phyloP scores from a whole-genome alignment of 1,140 invertebrate genomes.

The Thalassaphorura encarpata region DNA sequence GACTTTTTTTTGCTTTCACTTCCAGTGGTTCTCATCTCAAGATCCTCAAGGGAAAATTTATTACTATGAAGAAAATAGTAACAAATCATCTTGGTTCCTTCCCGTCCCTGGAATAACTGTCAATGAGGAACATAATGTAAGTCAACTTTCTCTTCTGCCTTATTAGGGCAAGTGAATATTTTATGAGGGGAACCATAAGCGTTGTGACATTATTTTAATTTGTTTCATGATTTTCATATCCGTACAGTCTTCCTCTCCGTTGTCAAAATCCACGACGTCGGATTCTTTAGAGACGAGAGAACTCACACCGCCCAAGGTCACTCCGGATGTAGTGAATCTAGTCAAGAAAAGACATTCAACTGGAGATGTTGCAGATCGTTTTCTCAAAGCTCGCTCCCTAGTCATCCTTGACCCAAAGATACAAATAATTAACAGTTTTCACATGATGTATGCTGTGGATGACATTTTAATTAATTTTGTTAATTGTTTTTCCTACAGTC shows the following conservation, averaged over 20 bases:
- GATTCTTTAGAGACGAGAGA: constrained; percentile 7
- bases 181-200: no score
- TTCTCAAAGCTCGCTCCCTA: constrained; percentile 11
- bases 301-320: background rate
- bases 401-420: constrained; percentile 7
- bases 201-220: background rate
- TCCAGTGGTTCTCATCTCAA: constrained; percentile 51
- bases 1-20: constrained; percentile 31
- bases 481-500: background rate
- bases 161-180: no score
- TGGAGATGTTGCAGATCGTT: constrained; percentile 14
- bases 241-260: background rate
- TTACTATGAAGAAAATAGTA: constrained; percentile 51
- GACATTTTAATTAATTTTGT: no score
- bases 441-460: no score
- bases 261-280: constrained; percentile 9
- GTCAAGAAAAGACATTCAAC: constrained; percentile 22
- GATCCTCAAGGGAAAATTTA: constrained; percentile 50
- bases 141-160: background rate
- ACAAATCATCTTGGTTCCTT: constrained; percentile 50
- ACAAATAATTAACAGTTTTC: background rate
- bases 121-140: constrained; percentile 1
- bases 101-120: constrained; percentile 36
- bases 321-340: no score
- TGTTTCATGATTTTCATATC: background rate